These are phyloP conservation scores for Cydia fagiglandana DNA, from an alignment of 1,140 invertebrate genomes.

Conservation along the genomic window DNA sequence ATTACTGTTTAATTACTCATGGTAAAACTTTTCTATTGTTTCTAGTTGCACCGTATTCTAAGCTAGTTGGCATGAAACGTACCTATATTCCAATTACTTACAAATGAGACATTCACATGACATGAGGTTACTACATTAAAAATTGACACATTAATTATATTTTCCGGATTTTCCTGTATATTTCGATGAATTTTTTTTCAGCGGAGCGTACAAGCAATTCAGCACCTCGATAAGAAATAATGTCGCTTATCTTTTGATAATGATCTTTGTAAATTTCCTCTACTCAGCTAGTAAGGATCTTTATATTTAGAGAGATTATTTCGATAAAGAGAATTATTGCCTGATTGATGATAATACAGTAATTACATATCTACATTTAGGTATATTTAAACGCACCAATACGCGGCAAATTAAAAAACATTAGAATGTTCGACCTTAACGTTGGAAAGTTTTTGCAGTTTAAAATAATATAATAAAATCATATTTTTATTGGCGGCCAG, in stretches of 20 bases:
- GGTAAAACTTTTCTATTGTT: too few relatives aligned
- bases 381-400: not conserved
- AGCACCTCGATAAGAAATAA: not conserved
- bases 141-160: too few relatives aligned
- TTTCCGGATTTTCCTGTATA: too few relatives aligned
- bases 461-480: constrained; percentile 7
- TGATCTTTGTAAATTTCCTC: constrained; percentile 16
- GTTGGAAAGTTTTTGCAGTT: not conserved
- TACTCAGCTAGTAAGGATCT: too few relatives aligned
- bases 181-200: too few relatives aligned
- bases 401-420: not conserved
- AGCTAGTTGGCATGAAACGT: too few relatives aligned
- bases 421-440: constrained; percentile 10
- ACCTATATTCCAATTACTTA: too few relatives aligned
- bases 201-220: too few relatives aligned
- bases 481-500: not conserved
- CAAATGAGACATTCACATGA: too few relatives aligned
- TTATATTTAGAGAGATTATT: constrained; percentile 13
- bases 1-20: too few relatives aligned
- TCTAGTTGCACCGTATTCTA: too few relatives aligned
- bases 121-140: too few relatives aligned
- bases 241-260: not conserved
- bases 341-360: not conserved
- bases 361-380: not conserved
- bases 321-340: constrained; percentile 4